Conservation (phyloP, 2,797 vertebrate genomes). For the Anguilla megastoma region DNA sequence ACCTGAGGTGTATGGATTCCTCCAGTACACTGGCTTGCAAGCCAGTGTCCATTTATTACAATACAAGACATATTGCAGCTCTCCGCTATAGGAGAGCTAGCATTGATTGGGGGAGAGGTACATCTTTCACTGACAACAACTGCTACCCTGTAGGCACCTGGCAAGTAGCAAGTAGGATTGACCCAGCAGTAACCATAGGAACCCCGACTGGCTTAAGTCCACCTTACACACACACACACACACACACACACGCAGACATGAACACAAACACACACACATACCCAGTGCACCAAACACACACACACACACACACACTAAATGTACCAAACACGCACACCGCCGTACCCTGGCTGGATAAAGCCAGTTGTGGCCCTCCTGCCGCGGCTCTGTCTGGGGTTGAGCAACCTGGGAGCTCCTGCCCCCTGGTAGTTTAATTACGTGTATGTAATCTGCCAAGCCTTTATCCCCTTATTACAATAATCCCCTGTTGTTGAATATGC, state of each 20-base stretch:
- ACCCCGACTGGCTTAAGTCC: background rate
- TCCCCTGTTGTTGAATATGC: slow-evolving; percentile 18
- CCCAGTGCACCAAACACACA: background rate
- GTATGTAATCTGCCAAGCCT: background rate
- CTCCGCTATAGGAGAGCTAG: background rate
- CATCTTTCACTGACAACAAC: background rate
- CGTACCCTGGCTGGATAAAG: background rate
- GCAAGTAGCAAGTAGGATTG: background rate
- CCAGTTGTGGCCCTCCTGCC: background rate
- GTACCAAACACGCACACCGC: background rate
- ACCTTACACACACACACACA: background rate
- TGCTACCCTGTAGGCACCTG: background rate
- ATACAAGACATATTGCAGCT: background rate
- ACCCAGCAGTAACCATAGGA: background rate
- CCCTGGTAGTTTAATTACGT: background rate
- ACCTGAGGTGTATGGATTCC: background rate
- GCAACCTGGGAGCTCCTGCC: background rate
- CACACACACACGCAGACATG: background rate
- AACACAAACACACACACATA: background rate
- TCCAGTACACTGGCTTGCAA: background rate
- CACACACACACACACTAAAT: background rate
- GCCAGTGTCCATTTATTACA: background rate
- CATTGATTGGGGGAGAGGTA: background rate
- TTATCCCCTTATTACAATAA: background rate
- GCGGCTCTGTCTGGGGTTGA: background rate